A percentile compares a stretch with the other conserved stretches of the same genome.
phyloP scores from a whole-genome alignment of 2,888 invertebrate genomes.

The Thecophora atra region DNA sequence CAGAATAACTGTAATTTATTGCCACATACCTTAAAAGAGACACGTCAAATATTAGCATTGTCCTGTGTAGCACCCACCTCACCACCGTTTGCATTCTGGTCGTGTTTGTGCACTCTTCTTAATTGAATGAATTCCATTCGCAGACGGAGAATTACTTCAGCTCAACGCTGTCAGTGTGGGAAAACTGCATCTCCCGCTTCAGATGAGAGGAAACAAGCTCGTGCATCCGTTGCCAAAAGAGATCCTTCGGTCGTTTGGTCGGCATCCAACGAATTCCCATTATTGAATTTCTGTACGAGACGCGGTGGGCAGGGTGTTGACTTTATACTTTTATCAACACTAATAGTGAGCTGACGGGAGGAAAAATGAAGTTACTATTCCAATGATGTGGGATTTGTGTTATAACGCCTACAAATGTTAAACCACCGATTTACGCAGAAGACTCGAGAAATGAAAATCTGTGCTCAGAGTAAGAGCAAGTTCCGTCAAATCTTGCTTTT shows the following conservation, averaged over 20 bases:
- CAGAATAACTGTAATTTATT: neutral
- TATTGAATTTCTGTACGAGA: slow-evolving; percentile 8
- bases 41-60: neutral
- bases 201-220: neutral
- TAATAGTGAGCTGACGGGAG: no score
- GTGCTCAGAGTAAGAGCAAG: no score
- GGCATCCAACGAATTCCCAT: slow-evolving; percentile 13
- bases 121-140: neutral
- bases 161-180: neutral
- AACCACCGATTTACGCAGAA: no score
- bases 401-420: no score
- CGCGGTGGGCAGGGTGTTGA: no score
- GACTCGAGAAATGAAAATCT: no score
- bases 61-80: neutral
- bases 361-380: no score
- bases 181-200: slow-evolving; percentile 21
- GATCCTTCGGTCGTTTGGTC: neutral
- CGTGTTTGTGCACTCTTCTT: neutral
- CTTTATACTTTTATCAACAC: no score
- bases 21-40: neutral
- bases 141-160: no score
- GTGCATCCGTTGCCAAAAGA: slow-evolving; percentile 7
- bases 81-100: neutral
- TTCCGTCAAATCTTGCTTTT: no score
- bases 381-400: no score